These are phyloP conservation scores for Trachelus troglodyta DNA, from an alignment of 2,888 invertebrate species.

Conservation along the genomic window DNA sequence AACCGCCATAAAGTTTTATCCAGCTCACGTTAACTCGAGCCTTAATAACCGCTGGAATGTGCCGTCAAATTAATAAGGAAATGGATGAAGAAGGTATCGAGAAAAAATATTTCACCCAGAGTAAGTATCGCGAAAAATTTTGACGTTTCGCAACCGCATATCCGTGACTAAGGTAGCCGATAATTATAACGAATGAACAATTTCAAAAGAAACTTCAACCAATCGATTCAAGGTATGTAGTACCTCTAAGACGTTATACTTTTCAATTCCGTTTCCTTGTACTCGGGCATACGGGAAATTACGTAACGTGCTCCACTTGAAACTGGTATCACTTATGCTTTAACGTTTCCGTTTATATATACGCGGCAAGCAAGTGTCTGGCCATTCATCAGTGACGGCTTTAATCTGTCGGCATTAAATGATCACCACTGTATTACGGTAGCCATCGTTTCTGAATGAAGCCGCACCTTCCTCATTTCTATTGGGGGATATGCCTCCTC, in stretches of 20 bases:
- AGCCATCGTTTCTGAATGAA: not conserved
- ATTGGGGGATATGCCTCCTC: not conserved
- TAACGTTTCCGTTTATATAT: not conserved
- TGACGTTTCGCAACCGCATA: not conserved
- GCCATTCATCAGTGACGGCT: not conserved
- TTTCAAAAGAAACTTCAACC: not conserved
- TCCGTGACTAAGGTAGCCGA: not conserved
- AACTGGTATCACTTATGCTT: not conserved
- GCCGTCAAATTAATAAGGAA: not conserved
- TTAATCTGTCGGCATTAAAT: not conserved
- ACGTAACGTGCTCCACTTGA: not conserved
- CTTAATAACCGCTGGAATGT: not conserved
- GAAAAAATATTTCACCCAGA: not conserved
- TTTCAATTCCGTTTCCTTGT: not conserved
- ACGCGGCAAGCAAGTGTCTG: not conserved
- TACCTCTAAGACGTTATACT: not conserved
- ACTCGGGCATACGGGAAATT: not conserved
- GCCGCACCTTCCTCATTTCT: not conserved
- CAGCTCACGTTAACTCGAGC: not conserved
- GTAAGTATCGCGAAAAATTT: not conserved
- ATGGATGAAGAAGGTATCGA: not conserved
- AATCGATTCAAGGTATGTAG: not conserved
- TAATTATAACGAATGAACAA: not conserved
- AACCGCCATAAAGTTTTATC: not conserved
- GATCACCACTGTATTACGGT: not conserved